These are phyloP conservation scores for Plutomurus gul DNA, from an alignment of 1,140 invertebrate genomes.

Conservation along the genomic window DNA sequence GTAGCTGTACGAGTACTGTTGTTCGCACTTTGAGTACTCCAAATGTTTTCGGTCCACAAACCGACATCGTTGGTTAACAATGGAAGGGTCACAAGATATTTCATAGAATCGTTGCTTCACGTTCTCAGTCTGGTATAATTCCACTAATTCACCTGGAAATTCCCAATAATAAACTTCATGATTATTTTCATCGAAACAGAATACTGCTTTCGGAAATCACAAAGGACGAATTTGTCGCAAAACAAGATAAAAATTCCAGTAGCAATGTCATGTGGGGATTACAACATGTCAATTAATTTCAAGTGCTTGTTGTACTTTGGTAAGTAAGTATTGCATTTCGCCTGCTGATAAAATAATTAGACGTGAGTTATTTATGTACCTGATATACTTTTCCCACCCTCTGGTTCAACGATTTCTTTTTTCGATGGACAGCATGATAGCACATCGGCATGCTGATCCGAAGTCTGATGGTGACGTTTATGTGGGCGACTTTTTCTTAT, in stretches of 20 bases:
- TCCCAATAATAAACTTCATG: not conserved
- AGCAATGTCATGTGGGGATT: too few relatives aligned
- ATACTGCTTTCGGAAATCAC: too few relatives aligned
- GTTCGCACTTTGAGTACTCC: constrained; percentile 75
- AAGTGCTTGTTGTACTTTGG: too few relatives aligned
- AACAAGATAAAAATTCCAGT: too few relatives aligned
- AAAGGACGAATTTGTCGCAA: too few relatives aligned
- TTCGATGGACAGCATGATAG: constrained; percentile 73
- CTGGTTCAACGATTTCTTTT: constrained; percentile 74
- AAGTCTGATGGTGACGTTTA: not conserved
- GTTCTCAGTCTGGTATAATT: constrained; percentile 52
- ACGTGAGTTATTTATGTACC: constrained; percentile 37
- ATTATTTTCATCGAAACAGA: not conserved
- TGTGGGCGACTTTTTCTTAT: not conserved
- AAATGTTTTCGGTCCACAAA: constrained; percentile 73
- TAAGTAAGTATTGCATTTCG: not conserved
- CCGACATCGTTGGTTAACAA: constrained; percentile 73
- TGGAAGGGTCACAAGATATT: constrained; percentile 72
- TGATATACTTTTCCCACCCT: constrained; percentile 71
- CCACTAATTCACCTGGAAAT: constrained; percentile 49
- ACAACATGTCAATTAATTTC: too few relatives aligned
- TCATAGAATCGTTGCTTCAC: constrained; percentile 72
- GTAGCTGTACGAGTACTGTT: constrained; percentile 83
- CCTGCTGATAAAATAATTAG: not conserved
- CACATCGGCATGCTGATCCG: not conserved